Evolutionary conservation across 2,797 vertebrate genomes (phyloP).

Genomic region (Falco naumanni): DNA sequence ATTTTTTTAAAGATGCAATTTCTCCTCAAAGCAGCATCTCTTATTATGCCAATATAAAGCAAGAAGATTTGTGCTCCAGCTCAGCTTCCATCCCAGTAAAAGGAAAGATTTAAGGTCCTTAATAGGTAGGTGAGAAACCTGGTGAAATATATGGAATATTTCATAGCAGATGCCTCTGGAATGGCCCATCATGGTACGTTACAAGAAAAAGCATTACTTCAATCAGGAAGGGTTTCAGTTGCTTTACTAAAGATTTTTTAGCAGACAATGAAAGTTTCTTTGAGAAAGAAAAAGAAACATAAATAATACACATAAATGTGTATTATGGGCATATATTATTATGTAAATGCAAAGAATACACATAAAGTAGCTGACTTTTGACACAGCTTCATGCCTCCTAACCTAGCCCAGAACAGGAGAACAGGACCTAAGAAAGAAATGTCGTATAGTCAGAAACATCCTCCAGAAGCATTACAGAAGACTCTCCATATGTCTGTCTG

Average conservation of each 20-base stretch:
- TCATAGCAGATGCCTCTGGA: background rate
- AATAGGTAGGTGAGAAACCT: background rate
- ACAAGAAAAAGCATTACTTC: background rate
- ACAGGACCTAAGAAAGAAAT: background rate
- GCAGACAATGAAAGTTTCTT: background rate
- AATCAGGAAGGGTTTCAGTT: background rate
- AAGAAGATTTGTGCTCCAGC: background rate
- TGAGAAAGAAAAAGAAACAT: background rate
- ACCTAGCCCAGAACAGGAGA: background rate
- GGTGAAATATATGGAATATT: background rate
- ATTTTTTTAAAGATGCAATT: background rate
- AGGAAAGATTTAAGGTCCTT: background rate
- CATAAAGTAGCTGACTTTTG: background rate
- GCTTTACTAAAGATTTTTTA: background rate
- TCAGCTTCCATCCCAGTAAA: background rate
- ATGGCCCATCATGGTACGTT: background rate
- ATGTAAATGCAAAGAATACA: background rate
- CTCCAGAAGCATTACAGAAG: background rate
- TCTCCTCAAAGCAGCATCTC: background rate
- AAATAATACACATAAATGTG: background rate
- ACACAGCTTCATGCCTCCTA: background rate
- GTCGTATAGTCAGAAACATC: background rate
- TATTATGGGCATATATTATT: background rate
- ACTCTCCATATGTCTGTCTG: background rate
- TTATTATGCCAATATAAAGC: background rate